Base-by-base conservation (phyloP, 1,140 invertebrate species). In the Condylostylus longicornis region DNA sequence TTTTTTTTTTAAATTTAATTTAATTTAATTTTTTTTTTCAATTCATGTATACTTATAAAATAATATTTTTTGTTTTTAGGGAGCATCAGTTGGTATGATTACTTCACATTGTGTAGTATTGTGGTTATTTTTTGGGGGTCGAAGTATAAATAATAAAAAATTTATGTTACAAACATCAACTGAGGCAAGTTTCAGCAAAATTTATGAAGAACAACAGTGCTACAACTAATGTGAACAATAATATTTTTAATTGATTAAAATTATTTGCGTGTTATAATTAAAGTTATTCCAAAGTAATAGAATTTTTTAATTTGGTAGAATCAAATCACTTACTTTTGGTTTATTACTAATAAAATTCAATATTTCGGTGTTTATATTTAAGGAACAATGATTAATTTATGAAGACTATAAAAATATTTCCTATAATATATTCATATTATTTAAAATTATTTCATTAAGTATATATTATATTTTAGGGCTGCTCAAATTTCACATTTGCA, bases 11-110 rank as follows among this genome's bases (percentile, higher is more conserved):
- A 7, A 23, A 23, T 23, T 32, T 3, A 3, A 10, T 7, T 13
- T 4, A 25, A 39, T 20, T 20, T 19, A 35, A 34, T 34, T 33
- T 19, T 18, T 3, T 9, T 23, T 19, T 13, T 14, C n/a, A 15
- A 14, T 12, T 22, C 0, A 22, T 19, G 21, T 18, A 7, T 13
- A 23, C 14, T 12, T n/a, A 10, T 15, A 22, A 22, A 37, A 38
- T 25, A 18, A 5, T 33, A 17, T 33, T 18, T 17, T 33, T 21
- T 9, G 4, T 10, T 7, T 43, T 31, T 47, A 71, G 59, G 77
- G 78, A 15, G 76, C 78, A 9, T 65, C 72, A 0, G 55, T 62
- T 2, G 78, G 78, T 6, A 77, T 80, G 69, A 66, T 79, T 18
- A 54, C 68, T 7, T 72, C 75, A 17, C 75, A 78, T 46, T 46